Conservation (phyloP, 2,888 invertebrate genomes). For the Apoda limacodes region DNA sequence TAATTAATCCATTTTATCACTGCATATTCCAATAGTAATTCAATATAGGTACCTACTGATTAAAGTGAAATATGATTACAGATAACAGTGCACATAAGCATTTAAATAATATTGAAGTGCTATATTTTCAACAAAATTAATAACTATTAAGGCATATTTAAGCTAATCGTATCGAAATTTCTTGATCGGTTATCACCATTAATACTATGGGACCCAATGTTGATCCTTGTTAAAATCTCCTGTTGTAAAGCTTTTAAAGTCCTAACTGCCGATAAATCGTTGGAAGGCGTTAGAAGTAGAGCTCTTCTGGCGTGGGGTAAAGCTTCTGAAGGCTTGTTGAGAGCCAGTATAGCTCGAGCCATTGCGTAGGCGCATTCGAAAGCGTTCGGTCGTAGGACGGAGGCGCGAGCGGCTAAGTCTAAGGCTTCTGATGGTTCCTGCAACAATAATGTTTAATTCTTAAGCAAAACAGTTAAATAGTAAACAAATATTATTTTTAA, state of each 20-base stretch:
- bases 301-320: constrained; percentile 87
- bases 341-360: constrained; percentile 86
- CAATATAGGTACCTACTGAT: no score
- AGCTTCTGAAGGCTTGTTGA: constrained; percentile 80
- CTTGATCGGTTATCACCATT: constrained; percentile 52
- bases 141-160: constrained; percentile 63
- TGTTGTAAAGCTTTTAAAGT: constrained; percentile 81
- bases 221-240: constrained; percentile 72
- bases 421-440: constrained; percentile 89
- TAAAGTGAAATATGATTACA: no score
- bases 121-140: no score
- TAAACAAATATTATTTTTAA: not conserved
- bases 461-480: not conserved
- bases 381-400: constrained; percentile 85
- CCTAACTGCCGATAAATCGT: constrained; percentile 78
- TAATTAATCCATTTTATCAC: no score
- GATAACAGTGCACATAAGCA: no score
- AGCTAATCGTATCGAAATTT: constrained; percentile 61
- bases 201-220: constrained; percentile 51
- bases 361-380: constrained; percentile 95
- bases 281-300: constrained; percentile 76
- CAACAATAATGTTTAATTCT: constrained; percentile 22
- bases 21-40: no score
- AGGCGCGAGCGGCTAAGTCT: constrained; percentile 88
- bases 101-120: no score